Evolutionary conservation across 2,888 invertebrate species (phyloP).

Genomic region (Brachyptera putata): DNA sequence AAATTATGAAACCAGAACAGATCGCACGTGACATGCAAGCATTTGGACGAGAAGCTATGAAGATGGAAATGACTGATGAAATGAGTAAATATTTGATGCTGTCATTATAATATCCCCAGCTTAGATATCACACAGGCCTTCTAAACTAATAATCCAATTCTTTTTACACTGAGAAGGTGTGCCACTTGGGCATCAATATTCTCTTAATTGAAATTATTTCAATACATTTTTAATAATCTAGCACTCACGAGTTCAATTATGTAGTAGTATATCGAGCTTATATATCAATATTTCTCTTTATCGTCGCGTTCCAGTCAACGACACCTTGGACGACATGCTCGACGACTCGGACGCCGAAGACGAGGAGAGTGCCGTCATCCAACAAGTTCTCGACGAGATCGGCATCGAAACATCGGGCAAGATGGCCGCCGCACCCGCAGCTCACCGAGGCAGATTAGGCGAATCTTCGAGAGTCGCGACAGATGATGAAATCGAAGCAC

Average conservation of each 20-base stretch:
- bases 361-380: slow-evolving; percentile 83
- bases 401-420: slow-evolving; percentile 91
- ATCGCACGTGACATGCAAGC: slow-evolving; percentile 77
- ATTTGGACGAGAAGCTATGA: slow-evolving; percentile 77
- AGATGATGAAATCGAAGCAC: slow-evolving; percentile 68
- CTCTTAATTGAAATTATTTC: too few species aligned
- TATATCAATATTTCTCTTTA: too few species aligned
- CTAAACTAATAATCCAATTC: too few species aligned
- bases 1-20: slow-evolving; percentile 78
- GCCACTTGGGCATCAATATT: too few species aligned
- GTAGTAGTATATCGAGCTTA: too few species aligned
- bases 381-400: slow-evolving; percentile 90
- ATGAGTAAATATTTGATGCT: too few species aligned
- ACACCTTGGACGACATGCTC: slow-evolving; percentile 84
- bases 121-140: too few species aligned
- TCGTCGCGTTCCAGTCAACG: slow-evolving; percentile 71
- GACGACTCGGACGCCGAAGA: slow-evolving; percentile 87
- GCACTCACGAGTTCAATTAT: too few species aligned
- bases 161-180: too few species aligned
- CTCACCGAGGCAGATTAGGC: slow-evolving; percentile 22
- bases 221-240: too few species aligned
- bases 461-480: slow-evolving; percentile 48
- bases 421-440: slow-evolving; percentile 44
- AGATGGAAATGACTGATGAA: slow-evolving; percentile 95
- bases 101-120: too few species aligned